These are phyloP conservation scores for Andricus curvator DNA, from an alignment of 2,888 invertebrate species.

Conservation along the genomic window DNA sequence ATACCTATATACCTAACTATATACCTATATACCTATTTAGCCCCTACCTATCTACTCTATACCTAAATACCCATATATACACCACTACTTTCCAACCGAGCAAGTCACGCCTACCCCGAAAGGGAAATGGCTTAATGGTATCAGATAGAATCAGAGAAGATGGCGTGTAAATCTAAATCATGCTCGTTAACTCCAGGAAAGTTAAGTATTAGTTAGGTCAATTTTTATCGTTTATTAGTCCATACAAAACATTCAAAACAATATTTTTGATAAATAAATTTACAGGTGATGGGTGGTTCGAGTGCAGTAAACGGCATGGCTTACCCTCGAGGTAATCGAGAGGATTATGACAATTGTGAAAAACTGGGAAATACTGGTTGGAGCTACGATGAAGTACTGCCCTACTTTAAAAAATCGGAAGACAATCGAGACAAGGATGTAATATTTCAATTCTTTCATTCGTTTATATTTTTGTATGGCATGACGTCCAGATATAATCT, in stretches of 20 bases:
- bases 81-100: no score
- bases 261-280: background rate
- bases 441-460: background rate
- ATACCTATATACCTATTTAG: no score
- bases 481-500: no score
- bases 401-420: conserved; percentile 80
- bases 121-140: no score
- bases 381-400: conserved; percentile 79
- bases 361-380: conserved; percentile 80
- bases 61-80: no score
- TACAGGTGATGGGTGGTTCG: conserved; percentile 81
- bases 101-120: no score
- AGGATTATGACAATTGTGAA: conserved; percentile 82
- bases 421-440: conserved; percentile 73
- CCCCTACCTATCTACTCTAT: no score
- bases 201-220: background rate
- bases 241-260: no score
- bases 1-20: no score
- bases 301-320: conserved; percentile 83
- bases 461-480: no score
- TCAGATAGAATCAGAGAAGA: conserved; percentile 83
- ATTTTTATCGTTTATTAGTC: no score
- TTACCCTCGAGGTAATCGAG: conserved; percentile 81
- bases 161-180: conserved; percentile 79
- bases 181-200: background rate